Evolutionary conservation across 2,888 invertebrate species (phyloP).

Genomic region (Drosophila fungiperda): DNA sequence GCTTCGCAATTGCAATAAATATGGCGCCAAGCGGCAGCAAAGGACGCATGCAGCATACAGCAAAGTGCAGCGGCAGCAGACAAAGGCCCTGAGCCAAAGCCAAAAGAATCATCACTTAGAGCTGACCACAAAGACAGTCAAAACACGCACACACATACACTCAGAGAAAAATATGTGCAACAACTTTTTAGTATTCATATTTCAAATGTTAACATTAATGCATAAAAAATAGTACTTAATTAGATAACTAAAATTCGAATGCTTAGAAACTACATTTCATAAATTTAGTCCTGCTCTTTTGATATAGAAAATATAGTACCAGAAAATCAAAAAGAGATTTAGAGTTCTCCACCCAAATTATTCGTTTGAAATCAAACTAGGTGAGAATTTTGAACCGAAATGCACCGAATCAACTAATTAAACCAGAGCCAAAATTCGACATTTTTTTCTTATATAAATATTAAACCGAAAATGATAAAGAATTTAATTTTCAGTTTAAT

Average conservation of each 20-base stretch:
- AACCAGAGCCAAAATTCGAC: background rate
- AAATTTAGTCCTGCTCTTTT: background rate
- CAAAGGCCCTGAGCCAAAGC: constrained; percentile 41
- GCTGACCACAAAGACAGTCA: constrained; percentile 60
- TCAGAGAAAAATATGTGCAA: background rate
- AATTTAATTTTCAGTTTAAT: too few species aligned
- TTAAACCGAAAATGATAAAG: background rate
- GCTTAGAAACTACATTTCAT: too few species aligned
- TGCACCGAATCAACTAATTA: background rate
- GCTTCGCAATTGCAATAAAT: constrained; percentile 35
- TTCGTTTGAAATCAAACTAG: background rate
- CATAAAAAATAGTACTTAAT: too few species aligned
- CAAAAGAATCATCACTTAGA: constrained; percentile 77
- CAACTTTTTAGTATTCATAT: background rate
- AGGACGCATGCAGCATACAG: constrained; percentile 20
- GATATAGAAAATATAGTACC: background rate
- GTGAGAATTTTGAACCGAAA: background rate
- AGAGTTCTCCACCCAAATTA: background rate
- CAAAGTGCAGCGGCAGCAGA: constrained; percentile 51
- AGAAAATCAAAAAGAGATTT: background rate
- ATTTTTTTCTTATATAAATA: background rate
- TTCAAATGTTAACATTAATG: background rate
- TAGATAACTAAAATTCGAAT: too few species aligned
- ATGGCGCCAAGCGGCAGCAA: constrained; percentile 17
- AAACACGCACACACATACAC: constrained; percentile 15